Conservation (phyloP, 35 echinoderm and acorn worm genomes). For the Apostichopus parvimensis region DNA sequence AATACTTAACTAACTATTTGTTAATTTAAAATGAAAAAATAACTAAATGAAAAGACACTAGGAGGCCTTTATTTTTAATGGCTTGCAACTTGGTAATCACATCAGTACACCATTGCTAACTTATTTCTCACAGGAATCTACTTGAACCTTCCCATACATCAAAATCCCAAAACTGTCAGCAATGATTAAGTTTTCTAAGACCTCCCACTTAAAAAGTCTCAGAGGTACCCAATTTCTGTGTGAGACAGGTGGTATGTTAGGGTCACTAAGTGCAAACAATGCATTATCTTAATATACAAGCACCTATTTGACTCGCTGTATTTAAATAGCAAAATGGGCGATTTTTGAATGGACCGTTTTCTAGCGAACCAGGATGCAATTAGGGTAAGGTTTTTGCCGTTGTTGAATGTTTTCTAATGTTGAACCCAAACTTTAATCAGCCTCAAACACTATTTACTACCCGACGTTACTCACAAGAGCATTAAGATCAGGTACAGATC, state of each 20-base stretch:
- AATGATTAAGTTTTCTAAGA: constrained; percentile 31
- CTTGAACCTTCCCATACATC: neutral
- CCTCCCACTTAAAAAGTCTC: constrained; percentile 31
- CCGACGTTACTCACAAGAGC: no score
- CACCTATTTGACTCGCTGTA: no score
- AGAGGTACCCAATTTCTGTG: constrained; percentile 1
- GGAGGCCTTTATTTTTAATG: constrained; percentile 6
- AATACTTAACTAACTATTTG: neutral
- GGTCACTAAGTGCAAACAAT: neutral
- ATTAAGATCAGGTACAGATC: no score
- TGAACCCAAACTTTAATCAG: no score
- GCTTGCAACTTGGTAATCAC: constrained; percentile 8
- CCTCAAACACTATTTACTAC: no score
- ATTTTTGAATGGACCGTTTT: no score
- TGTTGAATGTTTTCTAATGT: no score
- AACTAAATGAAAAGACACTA: neutral
- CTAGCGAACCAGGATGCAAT: no score
- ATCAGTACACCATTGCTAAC: neutral
- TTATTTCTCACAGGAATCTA: neutral
- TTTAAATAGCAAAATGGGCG: no score
- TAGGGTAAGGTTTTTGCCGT: no score
- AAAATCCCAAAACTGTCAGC: neutral
- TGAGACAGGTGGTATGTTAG: constrained; percentile 9
- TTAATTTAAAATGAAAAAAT: neutral
- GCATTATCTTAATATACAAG: neutral